Percentiles rank a stretch among this genome's conserved stretches.
Evolutionary conservation across 1,140 invertebrate genomes (phyloP).

Genomic region (Lepidurus packardi): DNA sequence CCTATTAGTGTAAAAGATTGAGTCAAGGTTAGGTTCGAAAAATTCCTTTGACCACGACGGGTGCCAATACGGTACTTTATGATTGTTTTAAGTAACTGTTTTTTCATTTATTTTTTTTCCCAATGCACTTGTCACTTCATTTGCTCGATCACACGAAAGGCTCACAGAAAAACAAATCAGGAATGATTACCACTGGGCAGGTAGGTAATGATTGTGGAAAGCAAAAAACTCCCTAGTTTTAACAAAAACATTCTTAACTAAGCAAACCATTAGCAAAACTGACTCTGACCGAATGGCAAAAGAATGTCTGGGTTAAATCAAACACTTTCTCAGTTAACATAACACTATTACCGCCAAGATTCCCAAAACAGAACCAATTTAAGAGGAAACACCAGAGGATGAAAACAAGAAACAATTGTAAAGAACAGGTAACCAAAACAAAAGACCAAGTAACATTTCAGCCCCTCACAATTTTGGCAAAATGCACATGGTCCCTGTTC

Average conservation of each 20-base stretch:
- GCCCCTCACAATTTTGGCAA: conserved; percentile 14
- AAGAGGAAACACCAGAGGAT: neutral
- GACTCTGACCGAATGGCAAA: no score
- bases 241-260: conserved; percentile 1
- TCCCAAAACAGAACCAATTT: neutral
- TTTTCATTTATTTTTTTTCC: neutral
- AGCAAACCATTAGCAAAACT: no score
- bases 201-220: neutral
- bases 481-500: conserved; percentile 18
- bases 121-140: neutral
- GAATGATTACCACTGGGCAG: conserved; percentile 12
- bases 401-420: neutral
- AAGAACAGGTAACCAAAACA: neutral
- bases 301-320: no score
- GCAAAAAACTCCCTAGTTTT: neutral
- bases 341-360: no score
- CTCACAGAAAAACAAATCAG: conserved; percentile 2
- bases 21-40: neutral
- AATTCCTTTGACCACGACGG: neutral
- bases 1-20: neutral
- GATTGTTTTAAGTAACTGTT: neutral
- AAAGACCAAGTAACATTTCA: neutral
- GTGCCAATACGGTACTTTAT: neutral
- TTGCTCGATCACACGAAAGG: neutral
- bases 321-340: no score